These are phyloP conservation scores for Haliclystus octoradiatus DNA, from an alignment of 30 jellyfish, hydroid and myxozoan species.

Conservation along the genomic window DNA sequence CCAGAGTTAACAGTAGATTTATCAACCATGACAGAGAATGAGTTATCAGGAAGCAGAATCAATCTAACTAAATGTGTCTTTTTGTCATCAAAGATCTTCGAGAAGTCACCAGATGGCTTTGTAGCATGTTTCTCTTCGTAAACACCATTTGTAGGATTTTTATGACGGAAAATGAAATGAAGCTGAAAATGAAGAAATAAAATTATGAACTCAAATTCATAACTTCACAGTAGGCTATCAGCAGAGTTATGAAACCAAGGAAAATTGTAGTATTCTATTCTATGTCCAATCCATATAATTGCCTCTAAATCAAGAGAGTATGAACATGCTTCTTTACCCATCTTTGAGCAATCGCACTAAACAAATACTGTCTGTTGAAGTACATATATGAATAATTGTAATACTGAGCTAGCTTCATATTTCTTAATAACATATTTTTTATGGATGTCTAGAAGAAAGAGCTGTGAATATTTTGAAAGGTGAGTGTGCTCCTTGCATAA, in stretches of 20 bases:
- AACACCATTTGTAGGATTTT: slow-evolving; percentile 75
- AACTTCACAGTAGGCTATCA: background rate
- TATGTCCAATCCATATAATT: background rate
- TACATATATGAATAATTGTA: no score
- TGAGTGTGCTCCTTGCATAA: no score
- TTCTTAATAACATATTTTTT: no score
- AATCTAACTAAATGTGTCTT: slow-evolving; percentile 79
- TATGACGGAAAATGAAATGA: slow-evolving; percentile 92
- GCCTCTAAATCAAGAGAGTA: no score
- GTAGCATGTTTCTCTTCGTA: slow-evolving; percentile 90
- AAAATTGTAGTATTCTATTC: background rate
- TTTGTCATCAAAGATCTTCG: slow-evolving; percentile 74
- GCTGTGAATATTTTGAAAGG: no score
- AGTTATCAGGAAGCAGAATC: slow-evolving; percentile 57
- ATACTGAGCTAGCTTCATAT: no score
- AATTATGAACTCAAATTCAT: background rate
- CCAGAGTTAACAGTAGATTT: slow-evolving; percentile 69
- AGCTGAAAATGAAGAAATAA: slow-evolving; percentile 22
- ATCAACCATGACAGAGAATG: slow-evolving; percentile 62
- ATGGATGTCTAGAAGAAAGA: no score
- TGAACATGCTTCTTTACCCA: no score
- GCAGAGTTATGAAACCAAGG: background rate
- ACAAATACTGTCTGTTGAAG: no score
- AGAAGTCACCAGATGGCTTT: slow-evolving; percentile 71
- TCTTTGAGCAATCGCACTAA: no score